Percentiles rank a stretch among this genome's conserved stretches.
Conservation (phyloP, 2,113 vertebrate species). For the Xenopus tropicalis region DNA sequence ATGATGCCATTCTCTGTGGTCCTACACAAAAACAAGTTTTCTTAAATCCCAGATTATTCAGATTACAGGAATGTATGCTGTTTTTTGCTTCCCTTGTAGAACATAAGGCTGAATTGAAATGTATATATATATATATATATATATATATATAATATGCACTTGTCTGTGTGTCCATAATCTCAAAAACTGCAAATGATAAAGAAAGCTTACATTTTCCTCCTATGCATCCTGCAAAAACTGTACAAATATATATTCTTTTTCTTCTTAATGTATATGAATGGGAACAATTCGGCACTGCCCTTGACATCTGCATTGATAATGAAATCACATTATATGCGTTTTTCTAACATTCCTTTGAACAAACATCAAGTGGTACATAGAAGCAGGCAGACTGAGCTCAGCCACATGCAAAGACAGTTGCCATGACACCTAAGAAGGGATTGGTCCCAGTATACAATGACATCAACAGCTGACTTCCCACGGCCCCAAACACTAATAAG, state of each 20-base stretch:
- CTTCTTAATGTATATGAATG: neutral
- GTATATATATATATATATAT: too few species aligned
- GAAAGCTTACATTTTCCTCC: conserved; percentile 7
- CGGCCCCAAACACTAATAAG: conserved; percentile 30
- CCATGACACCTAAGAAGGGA: conserved; percentile 36
- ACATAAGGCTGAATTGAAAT: too few species aligned
- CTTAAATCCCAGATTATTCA: too few species aligned
- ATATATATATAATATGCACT: too few species aligned
- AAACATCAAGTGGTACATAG: conserved; percentile 31
- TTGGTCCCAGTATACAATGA: conserved; percentile 36
- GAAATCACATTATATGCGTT: conserved; percentile 36
- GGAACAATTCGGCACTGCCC: conserved; percentile 18
- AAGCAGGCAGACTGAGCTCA: conserved; percentile 25
- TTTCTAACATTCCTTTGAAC: conserved; percentile 42
- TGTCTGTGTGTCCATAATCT: too few species aligned
- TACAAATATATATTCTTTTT: neutral
- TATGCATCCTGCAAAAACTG: too few species aligned
- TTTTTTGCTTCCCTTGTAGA: too few species aligned
- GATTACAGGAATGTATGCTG: too few species aligned
- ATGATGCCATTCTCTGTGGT: too few species aligned
- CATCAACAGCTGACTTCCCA: conserved; percentile 40
- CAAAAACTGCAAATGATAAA: too few species aligned
- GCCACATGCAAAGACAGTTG: conserved; percentile 37
- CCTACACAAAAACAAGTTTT: too few species aligned
- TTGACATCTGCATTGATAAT: conserved; percentile 43